These are phyloP conservation scores for Nephotettix cincticeps DNA, from an alignment of 1,140 invertebrate species.

Conservation along the genomic window DNA sequence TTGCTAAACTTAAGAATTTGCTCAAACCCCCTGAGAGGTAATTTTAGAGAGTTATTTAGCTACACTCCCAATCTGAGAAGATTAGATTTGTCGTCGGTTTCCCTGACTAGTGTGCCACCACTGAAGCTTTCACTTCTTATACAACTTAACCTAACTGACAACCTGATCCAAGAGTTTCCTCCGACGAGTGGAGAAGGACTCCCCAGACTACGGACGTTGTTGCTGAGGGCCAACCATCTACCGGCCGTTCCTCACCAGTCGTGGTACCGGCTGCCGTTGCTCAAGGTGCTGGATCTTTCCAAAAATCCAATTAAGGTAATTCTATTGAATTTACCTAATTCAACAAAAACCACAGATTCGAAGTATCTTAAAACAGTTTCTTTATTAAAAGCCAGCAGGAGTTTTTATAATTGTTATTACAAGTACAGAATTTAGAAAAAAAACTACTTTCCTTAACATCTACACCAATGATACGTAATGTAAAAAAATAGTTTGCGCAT, in stretches of 20 bases:
- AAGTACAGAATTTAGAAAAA: neutral
- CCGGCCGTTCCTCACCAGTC: constrained; percentile 61
- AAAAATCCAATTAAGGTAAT: constrained; percentile 61
- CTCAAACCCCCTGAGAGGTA: constrained; percentile 76
- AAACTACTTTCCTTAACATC: neutral
- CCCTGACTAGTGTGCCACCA: constrained; percentile 68
- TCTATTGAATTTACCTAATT: neutral
- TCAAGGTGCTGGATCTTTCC: constrained; percentile 63
- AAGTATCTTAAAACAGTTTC: neutral
- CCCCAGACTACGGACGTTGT: constrained; percentile 60
- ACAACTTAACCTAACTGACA: constrained; percentile 72
- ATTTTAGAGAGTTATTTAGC: constrained; percentile 86
- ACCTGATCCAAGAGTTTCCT: constrained; percentile 62
- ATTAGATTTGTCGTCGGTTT: constrained; percentile 71
- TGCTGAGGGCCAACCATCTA: constrained; percentile 66
- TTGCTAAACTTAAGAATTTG: constrained; percentile 78
- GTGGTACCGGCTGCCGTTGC: constrained; percentile 55
- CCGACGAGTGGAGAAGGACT: constrained; percentile 63
- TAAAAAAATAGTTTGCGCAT: neutral
- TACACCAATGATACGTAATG: neutral
- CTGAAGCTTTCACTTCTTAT: constrained; percentile 70
- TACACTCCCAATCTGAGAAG: constrained; percentile 79
- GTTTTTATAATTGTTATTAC: neutral
- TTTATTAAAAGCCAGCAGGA: neutral
- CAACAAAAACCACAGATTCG: neutral